Evolutionary conservation across 2,113 vertebrate species (phyloP), one percentile per base, ranked within the genome.

Genomic region (Zosterops borbonicus): DNA sequence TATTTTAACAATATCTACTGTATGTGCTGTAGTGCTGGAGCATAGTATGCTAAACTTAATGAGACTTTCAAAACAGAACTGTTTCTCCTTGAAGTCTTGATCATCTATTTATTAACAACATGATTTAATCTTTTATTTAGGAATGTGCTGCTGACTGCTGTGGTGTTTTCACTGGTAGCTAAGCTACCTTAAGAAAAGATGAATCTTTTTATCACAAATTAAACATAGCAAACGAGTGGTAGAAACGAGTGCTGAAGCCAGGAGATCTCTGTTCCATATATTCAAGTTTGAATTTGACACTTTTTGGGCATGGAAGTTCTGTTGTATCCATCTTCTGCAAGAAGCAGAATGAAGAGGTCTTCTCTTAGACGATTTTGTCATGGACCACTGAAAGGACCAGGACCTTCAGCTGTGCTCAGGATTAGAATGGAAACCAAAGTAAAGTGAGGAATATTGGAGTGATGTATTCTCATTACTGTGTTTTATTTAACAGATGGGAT

Each of bases 401-500:
- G 81, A 89, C 83, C 70, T 95, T 95, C 74, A 95, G 53, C 84
- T 95, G 78, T 91, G 49, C 62, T 85, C 37, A 73, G 67, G 80
- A 83, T 90, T 92, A 92, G 84, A 82, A 87, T 87, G 87, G 83
- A 97, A 97, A 84, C 44, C 81, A 94, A 95, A 92, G 58, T 79
- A 50, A 92, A 95, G 81, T 91, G 91, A 91, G 33, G 82, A 93
- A 82, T 91, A 93, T 49, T 86, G 81, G 55, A 90, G 85, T 86
- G 85, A 96, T 96, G 73, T 44, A 93, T 97, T 92, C 75, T 97
- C 93, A 96, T 94, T 97, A 96, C 68, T 83, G 59, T 83, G 88
- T 90, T 96, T 91, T 80, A n/a, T 76, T 90, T 93, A 96, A 94
- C 92, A 97, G 92, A 97, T 96, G 96, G 95, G 89, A 87, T 90